Percentiles rank a stretch among this genome's conserved stretches.
These are phyloP conservation scores for Villa cingulata DNA, from an alignment of 2,888 invertebrate genomes.

Conservation along the genomic window DNA sequence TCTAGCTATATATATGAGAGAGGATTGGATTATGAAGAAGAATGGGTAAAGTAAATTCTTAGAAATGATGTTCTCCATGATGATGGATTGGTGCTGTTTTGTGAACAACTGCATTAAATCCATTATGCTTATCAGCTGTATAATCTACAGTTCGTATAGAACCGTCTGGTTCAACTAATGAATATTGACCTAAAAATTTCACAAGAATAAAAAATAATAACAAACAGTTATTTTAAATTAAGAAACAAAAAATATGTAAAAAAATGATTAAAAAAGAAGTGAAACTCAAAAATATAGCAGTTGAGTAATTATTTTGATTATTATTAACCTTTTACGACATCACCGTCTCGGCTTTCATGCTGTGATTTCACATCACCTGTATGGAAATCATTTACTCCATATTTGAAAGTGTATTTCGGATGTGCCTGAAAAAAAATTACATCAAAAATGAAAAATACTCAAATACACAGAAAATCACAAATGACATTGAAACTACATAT, in stretches of 20 bases:
- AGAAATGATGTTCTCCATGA: conserved; percentile 9
- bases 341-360: conserved; percentile 49
- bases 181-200: conserved; percentile 46
- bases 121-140: conserved; percentile 36
- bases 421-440: too few species aligned
- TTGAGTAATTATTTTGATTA: not conserved
- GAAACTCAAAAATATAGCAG: not conserved
- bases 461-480: not conserved
- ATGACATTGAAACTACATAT: too few species aligned
- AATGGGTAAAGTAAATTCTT: too few species aligned
- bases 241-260: too few species aligned
- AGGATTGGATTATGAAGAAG: too few species aligned
- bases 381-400: conserved; percentile 42
- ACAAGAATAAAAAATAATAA: too few species aligned
- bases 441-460: conserved; percentile 5
- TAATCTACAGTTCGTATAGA: conserved; percentile 49
- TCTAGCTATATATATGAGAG: too few species aligned
- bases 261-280: not conserved
- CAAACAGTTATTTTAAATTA: too few species aligned
- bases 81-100: conserved; percentile 35
- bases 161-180: conserved; percentile 58
- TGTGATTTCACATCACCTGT: conserved; percentile 50
- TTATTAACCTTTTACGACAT: conserved; percentile 45
- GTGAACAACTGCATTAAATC: conserved; percentile 36
- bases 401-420: conserved; percentile 44